These are phyloP conservation scores for Hylaea fasciaria DNA, from an alignment of 2,888 invertebrate genomes.

Conservation along the genomic window DNA sequence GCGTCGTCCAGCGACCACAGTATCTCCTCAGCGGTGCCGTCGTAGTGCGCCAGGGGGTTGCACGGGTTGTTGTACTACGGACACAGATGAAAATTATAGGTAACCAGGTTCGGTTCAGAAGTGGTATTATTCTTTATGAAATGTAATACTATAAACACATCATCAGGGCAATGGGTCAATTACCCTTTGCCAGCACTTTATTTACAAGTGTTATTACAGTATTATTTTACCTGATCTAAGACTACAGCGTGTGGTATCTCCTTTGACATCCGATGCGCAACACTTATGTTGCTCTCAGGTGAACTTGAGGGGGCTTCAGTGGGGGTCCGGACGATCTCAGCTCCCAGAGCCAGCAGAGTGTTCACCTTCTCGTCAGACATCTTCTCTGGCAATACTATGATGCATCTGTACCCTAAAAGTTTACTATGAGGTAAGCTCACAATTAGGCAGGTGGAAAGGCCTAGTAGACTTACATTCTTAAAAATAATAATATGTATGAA, in stretches of 20 bases:
- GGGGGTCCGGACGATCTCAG: slow-evolving; percentile 97
- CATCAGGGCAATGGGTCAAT: no score
- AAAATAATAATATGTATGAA: no score
- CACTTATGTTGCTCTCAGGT: slow-evolving; percentile 95
- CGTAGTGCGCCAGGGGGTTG: slow-evolving; percentile 99
- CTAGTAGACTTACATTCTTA: no score
- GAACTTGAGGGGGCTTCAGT: slow-evolving; percentile 95
- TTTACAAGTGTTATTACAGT: no score
- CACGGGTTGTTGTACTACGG: slow-evolving; percentile 95
- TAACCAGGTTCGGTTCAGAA: neutral
- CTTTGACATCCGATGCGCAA: slow-evolving; percentile 91
- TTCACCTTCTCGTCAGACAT: slow-evolving; percentile 99
- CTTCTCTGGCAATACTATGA: slow-evolving; percentile 99
- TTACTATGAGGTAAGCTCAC: no score
- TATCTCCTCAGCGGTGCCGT: slow-evolving; percentile 97
- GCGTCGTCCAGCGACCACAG: slow-evolving; percentile 89
- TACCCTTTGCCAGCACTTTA: no score
- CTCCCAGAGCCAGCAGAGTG: slow-evolving; percentile 94
- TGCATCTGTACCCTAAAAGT: slow-evolving; percentile 92
- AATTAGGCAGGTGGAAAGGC: no score
- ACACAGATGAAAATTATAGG: slow-evolving; percentile 38
- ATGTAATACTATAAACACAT: no score
- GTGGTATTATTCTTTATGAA: neutral
- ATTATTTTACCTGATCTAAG: slow-evolving; percentile 91
- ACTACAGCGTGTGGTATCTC: slow-evolving; percentile 97